Evolutionary conservation across 1,140 invertebrate genomes (phyloP).

Genomic region (Rhagoletis pomonella): DNA sequence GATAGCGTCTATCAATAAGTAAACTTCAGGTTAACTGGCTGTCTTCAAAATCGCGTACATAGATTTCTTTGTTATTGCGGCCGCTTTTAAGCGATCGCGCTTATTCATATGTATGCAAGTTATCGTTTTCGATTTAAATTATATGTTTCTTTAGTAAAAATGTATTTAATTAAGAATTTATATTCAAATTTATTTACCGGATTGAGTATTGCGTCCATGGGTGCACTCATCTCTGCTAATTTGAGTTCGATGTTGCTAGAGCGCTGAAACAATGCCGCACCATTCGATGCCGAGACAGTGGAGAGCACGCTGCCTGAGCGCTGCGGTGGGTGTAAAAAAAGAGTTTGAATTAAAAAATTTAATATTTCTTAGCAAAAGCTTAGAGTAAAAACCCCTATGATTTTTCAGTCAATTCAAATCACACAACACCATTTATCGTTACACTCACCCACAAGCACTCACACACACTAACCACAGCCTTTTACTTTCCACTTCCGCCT

Average conservation of each 20-base stretch:
- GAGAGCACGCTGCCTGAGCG: constrained; percentile 63
- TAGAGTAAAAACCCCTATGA: background rate
- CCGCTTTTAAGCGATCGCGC: background rate
- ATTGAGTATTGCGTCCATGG: constrained; percentile 70
- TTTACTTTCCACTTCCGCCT: background rate
- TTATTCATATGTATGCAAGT: background rate
- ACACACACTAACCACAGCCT: background rate
- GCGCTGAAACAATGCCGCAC: constrained; percentile 59
- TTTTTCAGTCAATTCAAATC: too few species aligned
- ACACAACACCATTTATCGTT: background rate
- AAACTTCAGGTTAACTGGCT: background rate
- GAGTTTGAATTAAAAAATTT: background rate
- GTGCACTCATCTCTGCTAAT: constrained; percentile 63
- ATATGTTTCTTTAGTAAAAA: background rate
- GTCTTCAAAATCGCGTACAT: background rate
- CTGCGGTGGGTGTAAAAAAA: constrained; percentile 56
- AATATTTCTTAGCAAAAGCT: background rate
- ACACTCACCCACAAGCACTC: background rate
- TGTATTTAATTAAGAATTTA: background rate
- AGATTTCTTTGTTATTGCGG: background rate
- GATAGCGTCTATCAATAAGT: constrained; percentile 2
- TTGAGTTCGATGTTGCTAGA: constrained; percentile 56
- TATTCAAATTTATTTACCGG: constrained; percentile 63
- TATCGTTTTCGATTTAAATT: background rate
- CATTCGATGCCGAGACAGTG: constrained; percentile 64